Percentiles rank a stretch among this genome's conserved stretches.
phyloP scores from a whole-genome alignment of 2,797 vertebrate genomes.

The Gymnothorax javanicus region DNA sequence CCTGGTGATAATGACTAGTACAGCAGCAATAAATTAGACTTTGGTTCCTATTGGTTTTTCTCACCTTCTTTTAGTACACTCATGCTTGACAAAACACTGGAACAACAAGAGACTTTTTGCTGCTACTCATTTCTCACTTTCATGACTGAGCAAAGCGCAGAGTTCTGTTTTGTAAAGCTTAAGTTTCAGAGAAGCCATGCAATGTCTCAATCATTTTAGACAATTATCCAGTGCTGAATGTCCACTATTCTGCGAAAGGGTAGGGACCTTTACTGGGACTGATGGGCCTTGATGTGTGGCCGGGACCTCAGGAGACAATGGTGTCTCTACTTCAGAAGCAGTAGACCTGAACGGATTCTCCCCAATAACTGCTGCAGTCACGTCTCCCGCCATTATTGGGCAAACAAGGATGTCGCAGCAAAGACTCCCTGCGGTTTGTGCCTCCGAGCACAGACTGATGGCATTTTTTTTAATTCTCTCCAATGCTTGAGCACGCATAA shows the following conservation, averaged over 20 bases:
- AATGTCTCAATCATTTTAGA: not conserved
- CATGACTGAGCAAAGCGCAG: not conserved
- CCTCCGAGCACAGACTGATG: constrained; percentile 41
- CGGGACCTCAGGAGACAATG: constrained; percentile 10
- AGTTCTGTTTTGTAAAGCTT: not conserved
- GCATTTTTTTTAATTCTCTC: constrained; percentile 53
- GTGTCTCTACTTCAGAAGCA: constrained; percentile 8
- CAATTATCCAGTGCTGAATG: not conserved
- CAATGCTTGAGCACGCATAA: constrained; percentile 54
- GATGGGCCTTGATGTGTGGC: constrained; percentile 11
- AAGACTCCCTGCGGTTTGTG: constrained; percentile 53
- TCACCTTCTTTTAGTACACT: not conserved
- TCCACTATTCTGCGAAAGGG: not conserved
- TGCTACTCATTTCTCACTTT: not conserved
- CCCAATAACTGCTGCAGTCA: constrained; percentile 15
- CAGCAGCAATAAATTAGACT: not conserved
- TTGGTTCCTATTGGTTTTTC: not conserved
- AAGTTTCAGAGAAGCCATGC: not conserved
- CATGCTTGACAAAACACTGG: not conserved
- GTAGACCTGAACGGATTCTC: constrained; percentile 22
- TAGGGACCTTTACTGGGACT: constrained; percentile 5
- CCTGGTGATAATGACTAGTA: not conserved
- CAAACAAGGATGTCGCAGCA: constrained; percentile 34
- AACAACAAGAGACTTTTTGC: not conserved
- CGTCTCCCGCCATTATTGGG: constrained; percentile 23